Percentiles rank a stretch among this genome's conserved stretches.
These are phyloP conservation scores for Miltochrista miniata DNA, from an alignment of 2,888 invertebrate species.

Conservation along the genomic window DNA sequence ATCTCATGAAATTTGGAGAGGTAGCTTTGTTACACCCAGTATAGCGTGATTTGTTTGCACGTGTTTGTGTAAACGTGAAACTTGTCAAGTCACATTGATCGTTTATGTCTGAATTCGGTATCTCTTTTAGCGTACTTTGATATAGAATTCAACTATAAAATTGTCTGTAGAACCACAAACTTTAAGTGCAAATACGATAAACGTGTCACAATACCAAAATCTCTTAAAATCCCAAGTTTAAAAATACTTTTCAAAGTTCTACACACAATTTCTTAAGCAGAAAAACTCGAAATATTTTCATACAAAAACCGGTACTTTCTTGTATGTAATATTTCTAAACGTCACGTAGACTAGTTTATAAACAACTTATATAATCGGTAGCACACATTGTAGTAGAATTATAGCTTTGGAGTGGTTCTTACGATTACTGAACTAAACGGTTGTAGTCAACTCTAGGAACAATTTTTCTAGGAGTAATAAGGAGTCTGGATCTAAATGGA, in stretches of 20 bases:
- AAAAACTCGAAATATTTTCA: constrained; percentile 1
- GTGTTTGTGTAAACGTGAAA: too few relatives aligned
- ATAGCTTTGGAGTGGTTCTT: too few relatives aligned
- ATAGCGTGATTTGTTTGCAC: too few relatives aligned
- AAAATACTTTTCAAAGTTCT: not conserved
- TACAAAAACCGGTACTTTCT: constrained; percentile 24
- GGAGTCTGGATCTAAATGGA: too few relatives aligned
- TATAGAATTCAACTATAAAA: not conserved
- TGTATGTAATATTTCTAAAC: constrained; percentile 21
- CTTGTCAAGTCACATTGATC: too few relatives aligned
- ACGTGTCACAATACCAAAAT: constrained; percentile 4
- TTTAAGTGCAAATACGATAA: constrained; percentile 6
- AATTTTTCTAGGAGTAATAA: too few relatives aligned
- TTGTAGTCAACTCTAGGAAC: too few relatives aligned
- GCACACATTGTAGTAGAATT: constrained; percentile 15
- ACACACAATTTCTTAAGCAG: not conserved
- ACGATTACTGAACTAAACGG: too few relatives aligned
- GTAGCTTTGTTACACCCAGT: too few relatives aligned
- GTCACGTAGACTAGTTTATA: constrained; percentile 23
- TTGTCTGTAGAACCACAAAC: constrained; percentile 2
- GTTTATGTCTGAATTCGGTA: too few relatives aligned
- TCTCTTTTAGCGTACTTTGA: too few relatives aligned
- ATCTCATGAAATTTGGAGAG: too few relatives aligned
- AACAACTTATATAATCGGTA: constrained; percentile 21
- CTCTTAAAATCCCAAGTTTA: not conserved